Evolutionary conservation across 2,113 vertebrate species (phyloP), one percentile per base, ranked within the genome.

Genomic region (Pterocles gutturalis): DNA sequence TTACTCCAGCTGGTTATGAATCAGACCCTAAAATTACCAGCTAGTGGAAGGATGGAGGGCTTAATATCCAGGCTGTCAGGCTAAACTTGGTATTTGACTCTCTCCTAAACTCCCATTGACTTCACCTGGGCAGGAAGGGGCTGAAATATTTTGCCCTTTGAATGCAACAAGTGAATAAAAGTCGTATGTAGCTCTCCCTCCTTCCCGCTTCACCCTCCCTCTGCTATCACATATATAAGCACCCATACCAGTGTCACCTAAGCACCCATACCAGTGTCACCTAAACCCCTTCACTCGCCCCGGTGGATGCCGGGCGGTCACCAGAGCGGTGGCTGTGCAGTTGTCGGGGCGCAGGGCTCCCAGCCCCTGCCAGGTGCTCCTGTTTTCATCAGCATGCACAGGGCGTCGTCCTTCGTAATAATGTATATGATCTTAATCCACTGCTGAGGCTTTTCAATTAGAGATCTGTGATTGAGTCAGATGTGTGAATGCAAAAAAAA

Each of bases 371-470:
- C 73, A 48, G 29, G 17, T 13, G 3, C 51, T 34, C 55, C 15
- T 5, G 29, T 33, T 11, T 31, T 71, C 88, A 97, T 96, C 96
- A 93, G 89, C 90, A 92, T 93, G 80, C 93, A 10, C 8, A 0
- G 36, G 69, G 70, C 22, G 2, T 73, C 24, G 20, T 7, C 46
- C 80, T 41, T 67, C 22, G 1, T n/a, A 58, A 93, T 83, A 87
- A 93, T 16, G 90, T 65, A 8, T 71, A 61, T 57, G 91, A 90
- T 93, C 95, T 87, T 70, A 75, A 96, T 78, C 83, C 92, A 46
- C 83, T 10, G 80, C 26, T 9, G 80, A 71, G 83, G 90, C 90
- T 95, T 95, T 96, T 94, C 94, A 95, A 94, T 97, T 94, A 89
- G 89, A 71, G 95, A 21, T 7, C 92, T 33, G 71, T 14, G 80